Conservation (phyloP, 1,140 invertebrate species). For the Pissodes strobi region DNA sequence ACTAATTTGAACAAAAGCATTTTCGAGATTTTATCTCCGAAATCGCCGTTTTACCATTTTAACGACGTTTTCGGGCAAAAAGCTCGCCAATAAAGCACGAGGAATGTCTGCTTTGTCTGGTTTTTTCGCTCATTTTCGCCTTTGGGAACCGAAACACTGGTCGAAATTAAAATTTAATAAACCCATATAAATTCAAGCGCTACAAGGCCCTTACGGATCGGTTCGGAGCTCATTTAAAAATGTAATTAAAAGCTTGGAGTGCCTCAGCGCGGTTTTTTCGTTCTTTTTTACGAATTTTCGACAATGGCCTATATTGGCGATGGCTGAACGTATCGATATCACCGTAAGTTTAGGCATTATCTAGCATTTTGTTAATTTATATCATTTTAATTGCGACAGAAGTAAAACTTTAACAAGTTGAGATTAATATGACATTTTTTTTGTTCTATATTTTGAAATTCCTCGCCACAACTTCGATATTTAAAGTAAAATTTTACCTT, state of each 20-base stretch:
- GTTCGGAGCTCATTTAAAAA: slow-evolving; percentile 36
- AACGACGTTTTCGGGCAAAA: slow-evolving; percentile 34
- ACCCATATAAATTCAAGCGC: slow-evolving; percentile 40
- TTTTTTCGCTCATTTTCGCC: slow-evolving; percentile 35
- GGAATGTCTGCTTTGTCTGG: slow-evolving; percentile 30
- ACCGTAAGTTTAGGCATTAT: too few relatives aligned
- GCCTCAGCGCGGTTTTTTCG: slow-evolving; percentile 11
- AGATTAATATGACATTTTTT: too few relatives aligned
- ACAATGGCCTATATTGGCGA: slow-evolving; percentile 5
- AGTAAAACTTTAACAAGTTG: too few relatives aligned
- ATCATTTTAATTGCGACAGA: too few relatives aligned
- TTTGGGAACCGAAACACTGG: slow-evolving; percentile 37
- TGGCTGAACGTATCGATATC: too few relatives aligned
- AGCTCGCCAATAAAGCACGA: slow-evolving; percentile 33
- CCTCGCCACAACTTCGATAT: too few relatives aligned
- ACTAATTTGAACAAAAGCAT: slow-evolving; percentile 28
- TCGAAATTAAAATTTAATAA: slow-evolving; percentile 42
- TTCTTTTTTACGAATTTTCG: slow-evolving; percentile 11
- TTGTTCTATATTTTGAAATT: too few relatives aligned
- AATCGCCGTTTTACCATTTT: slow-evolving; percentile 35
- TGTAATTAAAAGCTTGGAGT: slow-evolving; percentile 37
- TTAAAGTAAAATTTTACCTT: too few relatives aligned
- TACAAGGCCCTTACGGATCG: slow-evolving; percentile 32
- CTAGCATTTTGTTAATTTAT: too few relatives aligned
- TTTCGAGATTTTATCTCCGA: slow-evolving; percentile 34